Percentiles rank a stretch among this genome's conserved stretches.
phyloP scores from a whole-genome alignment of 1,140 invertebrate species.

The Chlorops oryzae region DNA sequence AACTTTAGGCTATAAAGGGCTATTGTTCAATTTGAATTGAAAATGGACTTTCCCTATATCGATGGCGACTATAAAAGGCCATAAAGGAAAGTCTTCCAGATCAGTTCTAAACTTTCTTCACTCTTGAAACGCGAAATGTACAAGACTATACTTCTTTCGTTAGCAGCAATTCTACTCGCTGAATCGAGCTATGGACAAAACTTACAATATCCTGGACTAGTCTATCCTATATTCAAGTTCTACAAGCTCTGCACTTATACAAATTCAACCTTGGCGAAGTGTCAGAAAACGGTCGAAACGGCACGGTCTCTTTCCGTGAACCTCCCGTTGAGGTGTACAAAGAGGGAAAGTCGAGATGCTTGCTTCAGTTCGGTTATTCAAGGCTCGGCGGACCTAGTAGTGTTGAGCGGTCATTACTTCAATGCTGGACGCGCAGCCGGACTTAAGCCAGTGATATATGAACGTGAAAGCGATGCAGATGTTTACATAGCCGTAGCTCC shows the following conservation, averaged over 20 bases:
- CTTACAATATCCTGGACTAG: too few relatives aligned
- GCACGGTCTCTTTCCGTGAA: constrained; percentile 2
- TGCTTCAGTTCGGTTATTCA: constrained; percentile 11
- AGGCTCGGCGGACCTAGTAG: constrained; percentile 9
- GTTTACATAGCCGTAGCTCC: constrained; percentile 16
- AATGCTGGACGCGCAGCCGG: constrained; percentile 5
- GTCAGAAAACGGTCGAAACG: neutral
- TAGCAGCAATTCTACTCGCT: too few relatives aligned
- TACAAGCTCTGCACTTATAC: constrained; percentile 6
- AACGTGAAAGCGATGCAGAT: neutral
- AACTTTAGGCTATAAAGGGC: too few relatives aligned
- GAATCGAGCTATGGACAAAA: too few relatives aligned
- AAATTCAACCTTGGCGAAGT: constrained; percentile 3
- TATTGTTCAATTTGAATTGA: too few relatives aligned
- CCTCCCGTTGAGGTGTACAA: constrained; percentile 8
- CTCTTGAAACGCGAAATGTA: too few relatives aligned
- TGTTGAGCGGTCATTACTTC: constrained; percentile 11
- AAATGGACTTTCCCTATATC: too few relatives aligned
- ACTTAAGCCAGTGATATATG: constrained; percentile 10
- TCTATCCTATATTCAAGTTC: too few relatives aligned
- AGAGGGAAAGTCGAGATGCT: neutral
- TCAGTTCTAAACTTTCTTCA: too few relatives aligned
- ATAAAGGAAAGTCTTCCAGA: too few relatives aligned
- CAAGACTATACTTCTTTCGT: too few relatives aligned
- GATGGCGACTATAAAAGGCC: too few relatives aligned